Conservation (phyloP, 2,797 vertebrate species). For the Chloroceryle inda region DNA sequence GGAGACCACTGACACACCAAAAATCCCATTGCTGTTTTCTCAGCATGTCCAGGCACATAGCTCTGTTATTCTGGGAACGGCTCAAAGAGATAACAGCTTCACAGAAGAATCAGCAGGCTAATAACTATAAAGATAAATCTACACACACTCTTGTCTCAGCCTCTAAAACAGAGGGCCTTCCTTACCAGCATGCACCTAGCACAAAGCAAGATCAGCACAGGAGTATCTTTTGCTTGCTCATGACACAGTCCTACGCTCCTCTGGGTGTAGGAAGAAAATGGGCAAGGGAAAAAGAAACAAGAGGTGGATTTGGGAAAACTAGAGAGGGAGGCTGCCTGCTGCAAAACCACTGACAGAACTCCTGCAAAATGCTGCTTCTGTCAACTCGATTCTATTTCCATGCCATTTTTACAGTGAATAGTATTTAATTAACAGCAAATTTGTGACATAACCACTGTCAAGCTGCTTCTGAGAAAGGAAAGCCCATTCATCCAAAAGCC, state of each 20-base stretch:
- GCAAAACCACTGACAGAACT: neutral
- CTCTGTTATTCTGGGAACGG: neutral
- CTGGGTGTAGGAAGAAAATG: neutral
- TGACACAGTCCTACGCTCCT: neutral
- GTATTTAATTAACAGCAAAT: constrained; percentile 77
- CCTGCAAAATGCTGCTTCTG: constrained; percentile 23
- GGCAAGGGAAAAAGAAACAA: neutral
- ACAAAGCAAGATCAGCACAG: accelerated
- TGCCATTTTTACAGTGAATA: constrained; percentile 65
- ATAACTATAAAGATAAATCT: neutral
- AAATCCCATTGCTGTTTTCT: neutral
- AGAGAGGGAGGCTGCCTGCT: neutral
- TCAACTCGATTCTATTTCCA: neutral
- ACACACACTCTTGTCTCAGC: neutral
- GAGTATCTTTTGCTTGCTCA: neutral
- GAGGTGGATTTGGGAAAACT: neutral
- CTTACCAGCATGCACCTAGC: neutral
- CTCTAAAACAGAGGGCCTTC: neutral
- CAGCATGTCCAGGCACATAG: accelerated
- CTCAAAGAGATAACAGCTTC: neutral
- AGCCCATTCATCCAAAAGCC: constrained; percentile 73
- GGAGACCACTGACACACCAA: neutral
- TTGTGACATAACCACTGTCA: constrained; percentile 58
- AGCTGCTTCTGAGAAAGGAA: constrained; percentile 68
- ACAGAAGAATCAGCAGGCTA: neutral